Evolutionary conservation across 2,888 invertebrate species (phyloP).

Genomic region (Tetragonisca angustula): DNA sequence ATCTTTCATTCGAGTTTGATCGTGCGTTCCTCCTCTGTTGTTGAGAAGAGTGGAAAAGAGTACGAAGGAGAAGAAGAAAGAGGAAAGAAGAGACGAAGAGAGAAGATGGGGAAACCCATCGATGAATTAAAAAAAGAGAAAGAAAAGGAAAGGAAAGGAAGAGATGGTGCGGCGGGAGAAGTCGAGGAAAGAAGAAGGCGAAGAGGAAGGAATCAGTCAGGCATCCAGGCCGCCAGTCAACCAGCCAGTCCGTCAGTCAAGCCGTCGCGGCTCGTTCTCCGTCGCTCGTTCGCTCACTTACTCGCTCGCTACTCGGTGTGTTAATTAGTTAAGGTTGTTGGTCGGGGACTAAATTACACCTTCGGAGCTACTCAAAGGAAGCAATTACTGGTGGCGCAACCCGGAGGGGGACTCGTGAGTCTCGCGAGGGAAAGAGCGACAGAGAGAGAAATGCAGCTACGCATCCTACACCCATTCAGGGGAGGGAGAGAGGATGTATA

Average conservation of each 20-base stretch:
- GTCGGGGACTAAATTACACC: constrained; percentile 85
- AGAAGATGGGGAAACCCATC: background rate
- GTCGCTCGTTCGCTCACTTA: constrained; percentile 79
- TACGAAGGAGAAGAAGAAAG: background rate
- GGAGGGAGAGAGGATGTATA: constrained; percentile 16
- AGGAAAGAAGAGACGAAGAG: background rate
- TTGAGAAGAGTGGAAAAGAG: too few relatives aligned
- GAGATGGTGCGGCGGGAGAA: background rate
- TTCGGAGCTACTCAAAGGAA: constrained; percentile 85
- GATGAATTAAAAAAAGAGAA: background rate
- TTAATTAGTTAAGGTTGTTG: constrained; percentile 85
- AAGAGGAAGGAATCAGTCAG: constrained; percentile 69
- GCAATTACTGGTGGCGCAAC: constrained; percentile 84
- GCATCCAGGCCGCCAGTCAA: constrained; percentile 67
- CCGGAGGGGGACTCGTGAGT: constrained; percentile 76
- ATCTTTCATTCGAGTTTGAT: constrained; percentile 67
- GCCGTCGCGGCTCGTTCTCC: constrained; percentile 75
- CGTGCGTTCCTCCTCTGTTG: constrained; percentile 15
- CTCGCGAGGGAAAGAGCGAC: constrained; percentile 62
- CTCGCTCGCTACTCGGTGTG: constrained; percentile 83
- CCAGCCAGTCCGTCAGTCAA: constrained; percentile 74
- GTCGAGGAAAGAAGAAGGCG: constrained; percentile 18
- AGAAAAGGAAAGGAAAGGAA: too few relatives aligned
- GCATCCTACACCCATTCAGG: constrained; percentile 3
- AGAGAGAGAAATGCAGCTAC: constrained; percentile 43